Conservation (phyloP, 2,797 vertebrate species). For the Mus spretus region DNA sequence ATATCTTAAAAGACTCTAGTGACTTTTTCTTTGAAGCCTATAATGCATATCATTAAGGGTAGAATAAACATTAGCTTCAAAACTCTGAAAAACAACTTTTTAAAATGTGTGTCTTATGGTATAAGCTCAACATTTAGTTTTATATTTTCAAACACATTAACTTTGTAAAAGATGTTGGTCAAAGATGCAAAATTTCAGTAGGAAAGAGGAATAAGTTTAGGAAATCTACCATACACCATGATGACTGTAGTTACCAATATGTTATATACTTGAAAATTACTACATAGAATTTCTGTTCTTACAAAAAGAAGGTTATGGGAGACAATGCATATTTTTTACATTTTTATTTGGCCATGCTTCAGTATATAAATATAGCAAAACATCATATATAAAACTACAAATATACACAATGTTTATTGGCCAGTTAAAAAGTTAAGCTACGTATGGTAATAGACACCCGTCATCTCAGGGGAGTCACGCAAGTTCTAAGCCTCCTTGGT, state of each 20-base stretch:
- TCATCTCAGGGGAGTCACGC: neutral
- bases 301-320: neutral
- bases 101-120: slow-evolving; percentile 13
- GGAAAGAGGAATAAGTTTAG: neutral
- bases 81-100: slow-evolving; percentile 32
- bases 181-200: neutral
- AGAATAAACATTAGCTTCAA: neutral
- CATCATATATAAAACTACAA: neutral
- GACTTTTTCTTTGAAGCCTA: neutral
- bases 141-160: slow-evolving; percentile 43
- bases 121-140: neutral
- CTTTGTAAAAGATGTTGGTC: neutral
- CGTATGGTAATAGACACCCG: neutral
- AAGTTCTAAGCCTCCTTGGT: neutral
- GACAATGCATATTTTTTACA: neutral
- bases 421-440: neutral
- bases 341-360: neutral
- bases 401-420: neutral
- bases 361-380: neutral
- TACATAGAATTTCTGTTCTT: neutral
- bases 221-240: neutral
- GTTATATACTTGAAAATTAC: slow-evolving; percentile 13
- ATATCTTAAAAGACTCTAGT: slow-evolving; percentile 40
- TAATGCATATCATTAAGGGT: slow-evolving; percentile 4
- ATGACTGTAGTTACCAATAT: neutral